Percentiles rank a stretch among this genome's conserved stretches.
phyloP scores from a whole-genome alignment of 2,113 vertebrate species.

The Pygoscelis antarcticus region DNA sequence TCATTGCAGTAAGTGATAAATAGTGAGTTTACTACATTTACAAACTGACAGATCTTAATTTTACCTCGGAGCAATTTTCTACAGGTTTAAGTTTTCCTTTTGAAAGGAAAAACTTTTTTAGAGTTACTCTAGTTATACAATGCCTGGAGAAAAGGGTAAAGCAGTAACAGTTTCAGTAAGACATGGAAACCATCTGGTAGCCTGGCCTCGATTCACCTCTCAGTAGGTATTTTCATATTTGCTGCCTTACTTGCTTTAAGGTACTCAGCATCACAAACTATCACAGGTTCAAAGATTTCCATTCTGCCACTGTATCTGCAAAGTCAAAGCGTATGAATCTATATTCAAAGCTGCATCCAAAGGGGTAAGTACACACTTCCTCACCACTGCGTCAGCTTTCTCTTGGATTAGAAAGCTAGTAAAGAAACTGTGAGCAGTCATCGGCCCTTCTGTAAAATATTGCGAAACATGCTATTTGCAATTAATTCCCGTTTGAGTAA shows the following conservation, averaged over 20 bases:
- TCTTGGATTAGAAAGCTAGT: neutral
- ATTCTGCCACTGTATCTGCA: neutral
- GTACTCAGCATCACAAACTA: neutral
- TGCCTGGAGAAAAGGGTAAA: neutral
- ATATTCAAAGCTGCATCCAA: neutral
- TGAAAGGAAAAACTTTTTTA: neutral
- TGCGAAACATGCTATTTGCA: neutral
- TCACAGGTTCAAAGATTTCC: neutral
- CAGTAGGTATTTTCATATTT: neutral
- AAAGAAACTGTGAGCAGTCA: neutral
- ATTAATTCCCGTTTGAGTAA: neutral
- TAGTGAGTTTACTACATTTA: neutral
- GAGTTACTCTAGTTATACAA: neutral
- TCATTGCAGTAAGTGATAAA: accelerated
- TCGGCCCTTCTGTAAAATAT: neutral
- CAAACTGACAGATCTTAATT: neutral
- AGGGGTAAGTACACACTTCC: neutral
- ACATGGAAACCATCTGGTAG: neutral
- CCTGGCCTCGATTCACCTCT: neutral
- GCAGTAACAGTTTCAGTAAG: neutral
- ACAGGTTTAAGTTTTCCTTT: neutral
- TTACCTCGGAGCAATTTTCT: neutral
- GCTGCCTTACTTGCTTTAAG: neutral
- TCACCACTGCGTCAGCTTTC: neutral
- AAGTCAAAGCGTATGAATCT: neutral